Evolutionary conservation across 2,113 vertebrate genomes (phyloP).

Genomic region (Alethe castanea): DNA sequence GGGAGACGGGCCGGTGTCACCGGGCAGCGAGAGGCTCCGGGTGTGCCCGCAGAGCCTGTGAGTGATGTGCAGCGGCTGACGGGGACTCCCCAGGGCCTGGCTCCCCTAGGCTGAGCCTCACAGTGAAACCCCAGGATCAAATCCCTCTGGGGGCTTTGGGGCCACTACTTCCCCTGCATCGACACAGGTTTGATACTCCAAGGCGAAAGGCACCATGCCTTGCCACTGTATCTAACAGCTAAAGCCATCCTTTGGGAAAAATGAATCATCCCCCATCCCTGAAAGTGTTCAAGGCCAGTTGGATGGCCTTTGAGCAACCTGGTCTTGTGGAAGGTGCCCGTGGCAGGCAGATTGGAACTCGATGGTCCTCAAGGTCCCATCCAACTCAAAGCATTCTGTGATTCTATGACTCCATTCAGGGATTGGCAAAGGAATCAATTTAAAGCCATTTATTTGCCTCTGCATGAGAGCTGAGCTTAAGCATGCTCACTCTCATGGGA

Average conservation of each 20-base stretch:
- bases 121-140: rapidly evolving
- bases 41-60: rapidly evolving
- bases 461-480: not conserved
- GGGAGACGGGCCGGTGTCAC: not conserved
- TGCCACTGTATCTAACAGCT: not conserved
- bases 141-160: rapidly evolving
- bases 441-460: not conserved
- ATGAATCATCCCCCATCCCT: not conserved
- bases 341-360: not conserved
- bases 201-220: not conserved
- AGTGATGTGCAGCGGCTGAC: rapidly evolving
- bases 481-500: not conserved
- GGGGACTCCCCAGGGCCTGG: not conserved
- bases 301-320: not conserved
- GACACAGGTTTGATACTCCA: rapidly evolving
- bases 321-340: not conserved
- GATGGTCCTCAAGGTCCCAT: not conserved
- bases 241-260: not conserved
- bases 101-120: not conserved
- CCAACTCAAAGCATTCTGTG: not conserved
- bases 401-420: not conserved
- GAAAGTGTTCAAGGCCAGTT: not conserved
- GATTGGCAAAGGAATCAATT: not conserved
- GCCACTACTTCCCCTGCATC: rapidly evolving
- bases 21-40: not conserved